Base-by-base conservation (phyloP, 1,140 invertebrate genomes). In the Drosophila ironensis region DNA sequence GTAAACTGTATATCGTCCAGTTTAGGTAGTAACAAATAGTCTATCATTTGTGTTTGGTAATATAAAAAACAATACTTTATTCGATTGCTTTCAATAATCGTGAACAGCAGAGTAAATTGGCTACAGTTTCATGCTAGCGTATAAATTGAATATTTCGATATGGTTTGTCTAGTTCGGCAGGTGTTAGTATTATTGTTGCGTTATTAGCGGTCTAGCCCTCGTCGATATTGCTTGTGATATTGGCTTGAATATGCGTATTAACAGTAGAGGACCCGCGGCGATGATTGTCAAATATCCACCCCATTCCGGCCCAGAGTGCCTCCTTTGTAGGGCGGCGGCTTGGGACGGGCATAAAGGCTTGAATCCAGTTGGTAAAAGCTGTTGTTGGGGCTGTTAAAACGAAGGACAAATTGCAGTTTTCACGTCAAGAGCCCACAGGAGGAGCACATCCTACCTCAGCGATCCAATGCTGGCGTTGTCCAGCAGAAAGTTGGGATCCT, bases 271-370 rank as follows among this genome's bases (percentile, higher is more conserved):
- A 89, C 77, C 30, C 88, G 52, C 8, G 88, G 86, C 38, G 88
- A 82, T 82, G 80, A 60, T 74, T 90, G 89, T 90, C 89, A 90
- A 50, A 90, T 90, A 45, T 89, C 75, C 64, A 87, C 87, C 16
- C 74, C 72, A 45, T 64, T 87, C 17, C 84, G 53, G 0, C 71
- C 57, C 22, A 89, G 37, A 37, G 76, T 89, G 22, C 64, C 72
- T 37, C 87, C 69, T 57, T 89, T 89, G 14, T 90, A 90, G 0
- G 89, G 89, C 38, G 89, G 89, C 2, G 89, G 89, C 30, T 88
- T 88, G 7, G 89, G 89, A 0, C 89, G 72, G 4, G 88, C 60
- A 52, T 89, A 90, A 19, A 82, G 72, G n/a, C 73, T 73, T 7
- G 86, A 73, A 8, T 89, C 89, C 24, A 71, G 22, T 28, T 86